Evolutionary conservation across 2,888 invertebrate genomes (phyloP), one percentile per base, ranked within the genome.

Genomic region (Oxystoma pomonae): DNA sequence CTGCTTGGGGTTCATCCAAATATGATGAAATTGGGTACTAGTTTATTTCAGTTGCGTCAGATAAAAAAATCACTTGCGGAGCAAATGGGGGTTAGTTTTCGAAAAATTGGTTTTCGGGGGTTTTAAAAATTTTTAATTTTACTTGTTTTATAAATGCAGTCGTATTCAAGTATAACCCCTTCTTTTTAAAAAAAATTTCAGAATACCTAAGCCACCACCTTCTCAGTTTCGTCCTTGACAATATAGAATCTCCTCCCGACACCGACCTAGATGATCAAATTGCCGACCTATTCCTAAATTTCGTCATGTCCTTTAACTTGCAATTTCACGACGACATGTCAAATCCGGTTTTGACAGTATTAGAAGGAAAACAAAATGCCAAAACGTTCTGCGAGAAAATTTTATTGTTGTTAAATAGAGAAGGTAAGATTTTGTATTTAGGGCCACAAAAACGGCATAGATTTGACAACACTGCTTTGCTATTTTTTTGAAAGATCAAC

Each of bases 321-420:
- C 96, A 97, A 80, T 96, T 95, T 76, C 81, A 83, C 22, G 83
- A 83, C 62, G 81, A 83, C 9, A 80, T 82, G 5, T 90, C 91
- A 60, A 93, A 91, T 76, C 82, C 91, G 1, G 84, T 92, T 12
- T 79, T 93, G 16, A 86, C 87, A 69, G 88, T 90, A 0, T 80
- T 93, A 71, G 87, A 88, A 70, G 85, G 85, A 60, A 80, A 87
- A 66, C 84, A 87, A 53, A 86, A 87, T 57, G 93, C 94, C 0
- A 96, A 96, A 81, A 88, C 87, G 0, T 93, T 97, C 74, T 95
- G 95, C 1, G 96, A 96, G 78, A 96, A 96, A 80, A 85, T 94
- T 58, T 83, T 97, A 57, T 81, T 95, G 60, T 82, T 96, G 59
- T 84, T 96, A 9, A 96, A 97, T 78, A 86, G 96, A 73, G 96